These are phyloP conservation scores for Congeria kusceri DNA, from an alignment of 2,888 invertebrate genomes.

Conservation along the genomic window DNA sequence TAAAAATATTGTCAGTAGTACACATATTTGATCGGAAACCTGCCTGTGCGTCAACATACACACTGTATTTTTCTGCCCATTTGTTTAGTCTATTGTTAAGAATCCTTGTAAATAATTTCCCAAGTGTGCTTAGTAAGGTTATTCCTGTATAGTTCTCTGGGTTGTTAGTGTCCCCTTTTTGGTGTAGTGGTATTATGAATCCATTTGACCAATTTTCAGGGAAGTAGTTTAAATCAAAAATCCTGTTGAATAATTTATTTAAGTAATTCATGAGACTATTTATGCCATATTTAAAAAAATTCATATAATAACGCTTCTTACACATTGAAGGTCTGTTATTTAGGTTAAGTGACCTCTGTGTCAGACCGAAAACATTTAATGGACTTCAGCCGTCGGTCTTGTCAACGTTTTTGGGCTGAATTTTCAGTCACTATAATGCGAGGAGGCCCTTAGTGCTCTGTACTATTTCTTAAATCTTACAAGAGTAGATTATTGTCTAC, in stretches of 20 bases:
- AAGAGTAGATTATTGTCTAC: no score
- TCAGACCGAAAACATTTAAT: no score
- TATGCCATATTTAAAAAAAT: constrained; percentile 29
- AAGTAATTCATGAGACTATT: constrained; percentile 2
- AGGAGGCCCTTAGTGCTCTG: no score
- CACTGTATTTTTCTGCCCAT: constrained; percentile 14
- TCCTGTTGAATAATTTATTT: constrained; percentile 4
- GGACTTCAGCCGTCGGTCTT: no score
- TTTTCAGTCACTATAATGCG: no score
- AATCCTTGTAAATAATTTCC: constrained; percentile 17
- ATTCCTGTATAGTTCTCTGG: constrained; percentile 31
- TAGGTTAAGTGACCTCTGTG: no score
- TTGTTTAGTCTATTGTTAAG: constrained; percentile 16
- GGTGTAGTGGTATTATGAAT: constrained; percentile 19
- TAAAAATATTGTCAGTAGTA: constrained; percentile 12
- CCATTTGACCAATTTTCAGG: constrained; percentile 17
- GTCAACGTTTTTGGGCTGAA: no score
- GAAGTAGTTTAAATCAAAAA: constrained; percentile 10
- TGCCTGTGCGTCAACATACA: constrained; percentile 12
- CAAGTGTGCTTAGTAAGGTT: constrained; percentile 22
- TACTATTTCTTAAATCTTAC: no score
- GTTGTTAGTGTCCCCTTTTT: constrained; percentile 16
- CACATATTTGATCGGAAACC: constrained; percentile 9
- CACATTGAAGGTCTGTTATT: no score
- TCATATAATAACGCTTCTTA: no score